Evolutionary conservation across 35 echinoderm and acorn worm species (phyloP).

Genomic region (Ptychodera flava): DNA sequence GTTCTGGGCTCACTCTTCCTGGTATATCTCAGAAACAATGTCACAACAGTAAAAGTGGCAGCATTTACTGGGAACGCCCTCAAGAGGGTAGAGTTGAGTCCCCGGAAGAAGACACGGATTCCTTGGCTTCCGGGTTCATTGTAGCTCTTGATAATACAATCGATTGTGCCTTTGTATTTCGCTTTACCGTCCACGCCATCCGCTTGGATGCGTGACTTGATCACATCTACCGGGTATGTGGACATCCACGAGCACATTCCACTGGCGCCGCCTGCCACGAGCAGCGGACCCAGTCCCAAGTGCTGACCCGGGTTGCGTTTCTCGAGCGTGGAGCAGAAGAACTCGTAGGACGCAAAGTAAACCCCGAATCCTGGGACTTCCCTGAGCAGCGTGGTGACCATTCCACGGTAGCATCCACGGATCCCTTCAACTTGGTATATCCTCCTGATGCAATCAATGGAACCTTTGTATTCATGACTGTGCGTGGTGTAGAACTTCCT

Average conservation of each 20-base stretch:
- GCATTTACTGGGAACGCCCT: constrained; percentile 97
- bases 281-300: constrained; percentile 46
- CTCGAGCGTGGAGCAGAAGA: not conserved
- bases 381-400: not conserved
- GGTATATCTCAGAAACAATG: constrained; percentile 34
- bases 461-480: not conserved
- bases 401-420: not conserved
- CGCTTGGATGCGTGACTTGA: constrained; percentile 83
- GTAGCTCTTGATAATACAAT: constrained; percentile 57
- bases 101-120: constrained; percentile 45
- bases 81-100: constrained; percentile 69
- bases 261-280: constrained; percentile 69
- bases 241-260: constrained; percentile 77
- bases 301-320: constrained; percentile 8
- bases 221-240: constrained; percentile 61
- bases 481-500: constrained; percentile 8
- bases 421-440: not conserved
- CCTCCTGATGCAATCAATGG: not conserved
- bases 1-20: not conserved
- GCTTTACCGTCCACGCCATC: constrained; percentile 53
- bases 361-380: not conserved
- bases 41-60: constrained; percentile 75
- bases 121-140: constrained; percentile 31
- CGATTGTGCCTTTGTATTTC: constrained; percentile 59
- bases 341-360: not conserved